Evolutionary conservation across 1,140 invertebrate genomes (phyloP), one percentile per base, ranked within the genome.

Genomic region (Drosophila ironensis): DNA sequence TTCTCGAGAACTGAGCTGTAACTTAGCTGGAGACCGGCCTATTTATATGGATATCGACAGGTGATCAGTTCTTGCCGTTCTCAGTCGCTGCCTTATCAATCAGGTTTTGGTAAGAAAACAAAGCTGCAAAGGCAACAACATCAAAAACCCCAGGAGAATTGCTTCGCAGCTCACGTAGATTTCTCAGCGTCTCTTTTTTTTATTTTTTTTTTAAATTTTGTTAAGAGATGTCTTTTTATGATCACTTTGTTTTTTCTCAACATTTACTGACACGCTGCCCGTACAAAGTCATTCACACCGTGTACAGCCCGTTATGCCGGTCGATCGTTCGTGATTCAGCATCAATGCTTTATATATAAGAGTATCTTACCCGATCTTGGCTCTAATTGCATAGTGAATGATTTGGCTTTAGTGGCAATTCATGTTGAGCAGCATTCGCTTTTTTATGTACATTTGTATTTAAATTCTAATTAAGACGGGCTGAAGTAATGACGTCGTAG

Each of bases 201-300:
- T n/a, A n/a, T n/a, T n/a, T n/a, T n/a, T n/a, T n/a, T n/a, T n/a
- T n/a, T n/a, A n/a, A n/a, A n/a, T n/a, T n/a, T 61, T 61, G 64
- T 54, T n/a, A 38, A 20, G 45, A 44, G 42, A 44, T 59, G 20
- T 30, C 24, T 48, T 42, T 67, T 68, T 69, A 56, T 46, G 66
- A 69, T 59, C 64, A 48, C 53, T 68, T 48, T 66, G 60, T 61
- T 33, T 33, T 59, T 70, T 70, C 66, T 70, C 66, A 38, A 70
- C 50, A 70, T 70, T 70, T 57, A 70, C 66, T 48, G 66, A 70
- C 59, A 50, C 64, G 46, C 16, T 37, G 70, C 37, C 74, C 50
- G 46, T 47, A 47, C 45, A 47, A 81, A 63, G 78, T 81, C 77
- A 81, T 81, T 81, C 77, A 81, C 77, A 63, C 61, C 51, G 44